These are phyloP conservation scores for Pegoplata infirma DNA, from an alignment of 2,888 invertebrate species.

Conservation along the genomic window DNA sequence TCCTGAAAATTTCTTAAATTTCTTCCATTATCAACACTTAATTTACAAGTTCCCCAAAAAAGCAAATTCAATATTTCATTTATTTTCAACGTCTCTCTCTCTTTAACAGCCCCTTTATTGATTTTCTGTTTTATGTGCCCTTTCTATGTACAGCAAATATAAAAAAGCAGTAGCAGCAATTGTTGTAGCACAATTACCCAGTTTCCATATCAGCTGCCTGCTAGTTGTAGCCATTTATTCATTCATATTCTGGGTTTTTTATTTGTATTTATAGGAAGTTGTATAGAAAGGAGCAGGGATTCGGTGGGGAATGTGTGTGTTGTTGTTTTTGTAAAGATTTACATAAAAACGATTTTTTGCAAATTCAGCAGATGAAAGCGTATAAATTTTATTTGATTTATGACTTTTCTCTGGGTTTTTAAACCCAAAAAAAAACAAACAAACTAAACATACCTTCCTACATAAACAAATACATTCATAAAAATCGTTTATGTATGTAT, in stretches of 20 bases:
- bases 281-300: not conserved
- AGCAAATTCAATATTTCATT: conserved; percentile 41
- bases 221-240: conserved; percentile 46
- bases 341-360: conserved; percentile 57
- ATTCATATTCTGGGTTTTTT: too few species aligned
- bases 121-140: conserved; percentile 49
- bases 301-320: conserved; percentile 32
- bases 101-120: conserved; percentile 58
- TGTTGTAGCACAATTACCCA: conserved; percentile 58
- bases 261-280: too few species aligned
- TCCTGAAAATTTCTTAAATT: conserved; percentile 25
- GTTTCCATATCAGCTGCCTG: conserved; percentile 52
- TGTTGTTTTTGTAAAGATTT: conserved; percentile 41
- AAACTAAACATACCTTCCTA: conserved; percentile 44
- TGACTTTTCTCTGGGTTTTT: conserved; percentile 59
- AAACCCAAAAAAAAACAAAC: conserved; percentile 35
- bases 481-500: conserved; percentile 14
- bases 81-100: conserved; percentile 43
- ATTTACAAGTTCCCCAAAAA: conserved; percentile 11
- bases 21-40: conserved; percentile 37
- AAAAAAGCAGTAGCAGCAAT: conserved; percentile 12
- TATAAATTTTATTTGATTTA: conserved; percentile 76
- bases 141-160: conserved; percentile 37
- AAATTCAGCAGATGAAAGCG: conserved; percentile 71
- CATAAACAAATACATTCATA: conserved; percentile 26